These are phyloP conservation scores for Archocentrus centrarchus DNA, from an alignment of 2,113 vertebrate species.

Conservation along the genomic window DNA sequence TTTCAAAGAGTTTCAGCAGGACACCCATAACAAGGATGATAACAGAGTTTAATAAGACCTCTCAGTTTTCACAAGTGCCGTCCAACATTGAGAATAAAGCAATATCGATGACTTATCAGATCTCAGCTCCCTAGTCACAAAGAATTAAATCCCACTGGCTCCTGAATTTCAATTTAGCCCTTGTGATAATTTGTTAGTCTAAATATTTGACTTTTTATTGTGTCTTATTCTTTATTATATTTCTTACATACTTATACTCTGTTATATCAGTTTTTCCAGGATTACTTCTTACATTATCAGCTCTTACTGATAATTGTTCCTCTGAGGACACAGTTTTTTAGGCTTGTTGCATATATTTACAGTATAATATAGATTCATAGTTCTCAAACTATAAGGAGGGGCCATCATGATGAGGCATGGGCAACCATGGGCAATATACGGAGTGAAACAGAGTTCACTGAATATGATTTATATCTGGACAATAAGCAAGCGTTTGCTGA, in stretches of 20 bases:
- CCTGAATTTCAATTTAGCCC: background rate
- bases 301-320: background rate
- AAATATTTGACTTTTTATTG: background rate
- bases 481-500: background rate
- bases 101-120: slow-evolving; percentile 34
- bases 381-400: too few relatives aligned
- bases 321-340: background rate
- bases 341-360: background rate
- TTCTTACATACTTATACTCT: too few relatives aligned
- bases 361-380: too few relatives aligned
- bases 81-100: slow-evolving; percentile 15
- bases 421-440: background rate
- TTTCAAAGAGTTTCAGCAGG: slow-evolving; percentile 26
- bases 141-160: slow-evolving; percentile 27
- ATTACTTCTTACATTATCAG: too few relatives aligned
- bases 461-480: background rate
- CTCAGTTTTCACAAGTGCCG: slow-evolving; percentile 28
- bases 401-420: too few relatives aligned
- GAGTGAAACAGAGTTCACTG: background rate
- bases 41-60: slow-evolving; percentile 49
- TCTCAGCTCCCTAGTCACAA: slow-evolving; percentile 18
- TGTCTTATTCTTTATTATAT: background rate
- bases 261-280: too few relatives aligned
- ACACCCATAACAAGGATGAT: slow-evolving; percentile 32
- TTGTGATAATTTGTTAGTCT: background rate